phyloP scores from a whole-genome alignment of 1,140 invertebrate genomes.

The Papilio polyxenes region DNA sequence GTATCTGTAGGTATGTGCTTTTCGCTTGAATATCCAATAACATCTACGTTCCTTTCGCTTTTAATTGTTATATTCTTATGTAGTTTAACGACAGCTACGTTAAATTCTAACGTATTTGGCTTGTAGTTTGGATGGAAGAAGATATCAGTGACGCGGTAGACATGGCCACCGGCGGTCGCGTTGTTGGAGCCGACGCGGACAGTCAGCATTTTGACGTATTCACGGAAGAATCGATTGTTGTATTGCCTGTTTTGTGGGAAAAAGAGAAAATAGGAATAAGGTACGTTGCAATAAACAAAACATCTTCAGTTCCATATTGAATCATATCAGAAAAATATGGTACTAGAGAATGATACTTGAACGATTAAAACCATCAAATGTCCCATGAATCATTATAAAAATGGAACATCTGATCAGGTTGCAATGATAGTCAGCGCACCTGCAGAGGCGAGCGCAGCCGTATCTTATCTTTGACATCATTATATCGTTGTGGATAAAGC shows the following conservation, averaged over 20 bases:
- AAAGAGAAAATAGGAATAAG: neutral
- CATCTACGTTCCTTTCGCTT: constrained; percentile 41
- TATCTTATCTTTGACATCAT: neutral
- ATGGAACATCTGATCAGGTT: too few species aligned
- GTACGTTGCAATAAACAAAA: neutral
- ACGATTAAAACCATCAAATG: too few species aligned
- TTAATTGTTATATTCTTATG: constrained; percentile 63
- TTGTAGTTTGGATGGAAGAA: constrained; percentile 76
- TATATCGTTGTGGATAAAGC: too few species aligned
- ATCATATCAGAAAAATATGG: neutral
- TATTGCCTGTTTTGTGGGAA: constrained; percentile 57
- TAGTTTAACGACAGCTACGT: constrained; percentile 64
- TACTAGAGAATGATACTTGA: too few species aligned
- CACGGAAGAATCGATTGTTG: constrained; percentile 73
- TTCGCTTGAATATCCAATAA: constrained; percentile 54
- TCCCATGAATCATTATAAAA: too few species aligned
- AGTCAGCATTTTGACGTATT: constrained; percentile 70
- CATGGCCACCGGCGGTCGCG: constrained; percentile 65
- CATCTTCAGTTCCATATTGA: neutral
- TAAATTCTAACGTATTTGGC: constrained; percentile 65
- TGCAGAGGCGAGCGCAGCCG: neutral
- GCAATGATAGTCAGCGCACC: too few species aligned
- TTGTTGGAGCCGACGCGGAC: constrained; percentile 67
- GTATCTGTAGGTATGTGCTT: constrained; percentile 56
- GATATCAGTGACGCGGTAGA: constrained; percentile 62